Evolutionary conservation across 2,888 invertebrate species (phyloP).

Genomic region (Dione juno): DNA sequence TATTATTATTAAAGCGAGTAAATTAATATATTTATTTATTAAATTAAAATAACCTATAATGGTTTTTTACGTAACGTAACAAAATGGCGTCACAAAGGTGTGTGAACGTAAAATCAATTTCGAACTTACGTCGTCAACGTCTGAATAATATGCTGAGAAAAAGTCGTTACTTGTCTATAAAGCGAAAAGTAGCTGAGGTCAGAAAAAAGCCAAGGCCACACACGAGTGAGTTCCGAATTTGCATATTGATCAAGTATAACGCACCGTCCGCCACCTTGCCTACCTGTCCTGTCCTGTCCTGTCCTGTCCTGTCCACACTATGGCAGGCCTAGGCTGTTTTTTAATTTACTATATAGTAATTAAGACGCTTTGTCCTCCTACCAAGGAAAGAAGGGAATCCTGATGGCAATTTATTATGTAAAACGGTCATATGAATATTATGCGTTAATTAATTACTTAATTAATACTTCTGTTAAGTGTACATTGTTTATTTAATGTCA

Average conservation of each 20-base stretch:
- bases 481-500: neutral
- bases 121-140: neutral
- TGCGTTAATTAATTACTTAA: neutral
- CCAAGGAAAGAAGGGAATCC: too few species aligned
- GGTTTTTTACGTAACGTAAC: neutral
- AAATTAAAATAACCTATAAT: neutral
- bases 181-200: constrained; percentile 26
- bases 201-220: constrained; percentile 45
- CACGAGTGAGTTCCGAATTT: constrained; percentile 42
- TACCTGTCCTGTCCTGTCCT: neutral
- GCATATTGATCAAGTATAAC: constrained; percentile 45
- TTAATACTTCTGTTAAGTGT: neutral
- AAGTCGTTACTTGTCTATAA: neutral
- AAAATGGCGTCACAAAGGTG: neutral
- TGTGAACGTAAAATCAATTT: neutral
- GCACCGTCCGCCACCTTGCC: constrained; percentile 27
- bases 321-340: too few species aligned
- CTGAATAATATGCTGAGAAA: neutral
- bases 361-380: too few species aligned
- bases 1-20: too few species aligned
- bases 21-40: too few species aligned
- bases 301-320: too few species aligned
- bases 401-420: too few species aligned
- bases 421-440: too few species aligned
- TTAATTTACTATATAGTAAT: too few species aligned